Evolutionary conservation across 2,888 invertebrate genomes (phyloP), one percentile per base, ranked within the genome.

Genomic region (Drosophila prostipennis): DNA sequence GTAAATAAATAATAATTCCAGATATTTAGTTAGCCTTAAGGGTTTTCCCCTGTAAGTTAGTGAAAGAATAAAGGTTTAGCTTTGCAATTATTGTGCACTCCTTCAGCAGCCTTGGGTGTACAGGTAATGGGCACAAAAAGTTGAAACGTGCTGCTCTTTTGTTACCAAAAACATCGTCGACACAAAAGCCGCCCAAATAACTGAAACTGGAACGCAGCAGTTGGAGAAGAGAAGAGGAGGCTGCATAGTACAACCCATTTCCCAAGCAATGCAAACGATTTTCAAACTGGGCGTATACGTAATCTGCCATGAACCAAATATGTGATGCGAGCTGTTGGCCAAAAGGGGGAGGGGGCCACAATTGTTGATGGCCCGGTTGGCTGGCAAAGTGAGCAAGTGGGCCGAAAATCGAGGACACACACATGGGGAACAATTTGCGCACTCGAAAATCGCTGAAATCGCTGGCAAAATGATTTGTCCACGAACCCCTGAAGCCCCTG

Each of bases 241-340:
- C 45, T 42, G 59, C 46, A 46, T 46, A 39, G 23, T 11, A 14
- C 4, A n/a, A 26, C 40, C 36, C 54, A 53, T 49, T 45, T 43
- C 16, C 49, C 68, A 49, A 56, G 81, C 76, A 85, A 85, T 77
- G 82, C 86, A 80, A 80, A 75, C 80, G 80, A 86, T 80, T 82
- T 80, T 77, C 72, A 80, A 80, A 86, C 80, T 72, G 77, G 75
- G 82, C 87, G 87, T 87, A 76, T 78, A 84, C 78, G 85, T 77
- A 82, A 87, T 81, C 87, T 87, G 85, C 82, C 85, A 79, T 84
- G 87, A 82, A 77, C 81, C 87, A 82, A 82, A 87, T 82, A 81
- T 79, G 85, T 16, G 61, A 63, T 61, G 63, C 63, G 61, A 61
- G 61, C 49, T 57, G 23, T 32, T 49, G 57, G 57, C 56, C 48